Base-by-base conservation (phyloP, 2,888 invertebrate species). In the Noctua fimbriata region DNA sequence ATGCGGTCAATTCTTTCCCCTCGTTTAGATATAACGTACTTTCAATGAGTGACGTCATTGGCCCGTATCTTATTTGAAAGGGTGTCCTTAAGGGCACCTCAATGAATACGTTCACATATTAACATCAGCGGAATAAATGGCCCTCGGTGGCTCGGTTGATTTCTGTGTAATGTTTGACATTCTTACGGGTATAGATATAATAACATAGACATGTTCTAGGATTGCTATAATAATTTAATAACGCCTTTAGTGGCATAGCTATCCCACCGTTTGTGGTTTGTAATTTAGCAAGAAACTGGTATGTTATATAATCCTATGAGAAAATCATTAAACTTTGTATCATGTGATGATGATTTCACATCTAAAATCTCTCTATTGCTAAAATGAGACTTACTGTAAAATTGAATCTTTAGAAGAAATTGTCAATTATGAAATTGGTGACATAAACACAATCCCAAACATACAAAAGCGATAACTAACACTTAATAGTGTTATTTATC, bases 1-100 rank as follows among this genome's bases (percentile, higher is more conserved):
- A 93, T 92, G 90, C 92, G 90, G 92, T 90, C 89, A 88, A 81
- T 90, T 89, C 89, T 89, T 88, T 90, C 87, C 87, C 83, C 87
- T 81, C 81, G 74, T 87, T 85, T 82, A 87, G 90, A 84, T 78
- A 79, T 79, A 79, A 72, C 73, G 77, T 66, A 80, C 84, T 85
- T 86, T 86, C 83, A 90, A 90, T 89, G 83, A 87, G 83, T 85
- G 84, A 76, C 87, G 81, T 82, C 84, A 87, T 44, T 78, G 72
- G 58, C 80, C 83, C 82, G 65, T 81, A 80, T 72, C 69, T 73
- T 65, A 78, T 80, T 73, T 71, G 58, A 81, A 78, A 78, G 73
- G 76, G 77, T 79, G 78, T 75, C 77, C 77, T 78, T 84, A 79
- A 41, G 67, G 58, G 63, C 41, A 73, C 58, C 47, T 52, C 72